Conservation (phyloP, 2,797 vertebrate genomes). For the Pangasius mekongensis region DNA sequence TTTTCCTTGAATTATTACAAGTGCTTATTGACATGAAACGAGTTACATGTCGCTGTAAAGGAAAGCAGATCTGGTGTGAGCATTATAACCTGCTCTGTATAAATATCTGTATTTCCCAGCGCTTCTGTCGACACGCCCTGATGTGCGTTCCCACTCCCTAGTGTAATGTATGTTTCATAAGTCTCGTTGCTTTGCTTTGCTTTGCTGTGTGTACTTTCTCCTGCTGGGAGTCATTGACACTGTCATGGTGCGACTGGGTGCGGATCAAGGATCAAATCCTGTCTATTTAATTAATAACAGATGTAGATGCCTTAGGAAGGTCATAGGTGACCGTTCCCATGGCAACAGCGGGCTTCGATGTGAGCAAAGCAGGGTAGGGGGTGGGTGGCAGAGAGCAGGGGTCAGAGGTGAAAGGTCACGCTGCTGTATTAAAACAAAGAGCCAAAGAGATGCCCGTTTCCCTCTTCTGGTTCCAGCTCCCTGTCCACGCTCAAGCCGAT, state of each 20-base stretch:
- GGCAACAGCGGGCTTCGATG: slow-evolving; percentile 69
- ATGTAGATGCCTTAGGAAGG: slow-evolving; percentile 76
- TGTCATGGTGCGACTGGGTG: slow-evolving; percentile 33
- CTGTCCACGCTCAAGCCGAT: slow-evolving; percentile 61
- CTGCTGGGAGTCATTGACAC: slow-evolving; percentile 39
- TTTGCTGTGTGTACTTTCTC: slow-evolving; percentile 34
- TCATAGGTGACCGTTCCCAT: slow-evolving; percentile 75
- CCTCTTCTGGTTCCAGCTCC: slow-evolving; percentile 46
- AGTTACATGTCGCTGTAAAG: neutral
- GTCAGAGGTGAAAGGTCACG: slow-evolving; percentile 72
- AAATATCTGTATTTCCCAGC: neutral
- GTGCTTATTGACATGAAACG: neutral
- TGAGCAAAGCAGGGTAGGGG: slow-evolving; percentile 64
- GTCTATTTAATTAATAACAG: slow-evolving; percentile 80
- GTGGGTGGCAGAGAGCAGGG: slow-evolving; percentile 58
- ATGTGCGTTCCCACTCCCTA: neutral
- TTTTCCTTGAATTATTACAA: neutral
- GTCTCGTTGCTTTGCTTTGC: neutral
- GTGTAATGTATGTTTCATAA: neutral
- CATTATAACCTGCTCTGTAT: neutral
- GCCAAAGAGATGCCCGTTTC: slow-evolving; percentile 60
- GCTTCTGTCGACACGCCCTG: neutral
- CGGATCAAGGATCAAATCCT: slow-evolving; percentile 65
- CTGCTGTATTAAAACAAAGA: slow-evolving; percentile 73
- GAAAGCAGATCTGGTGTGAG: neutral